phyloP scores from a whole-genome alignment of 2,113 vertebrate genomes.

The Thinocorus orbignyianus region DNA sequence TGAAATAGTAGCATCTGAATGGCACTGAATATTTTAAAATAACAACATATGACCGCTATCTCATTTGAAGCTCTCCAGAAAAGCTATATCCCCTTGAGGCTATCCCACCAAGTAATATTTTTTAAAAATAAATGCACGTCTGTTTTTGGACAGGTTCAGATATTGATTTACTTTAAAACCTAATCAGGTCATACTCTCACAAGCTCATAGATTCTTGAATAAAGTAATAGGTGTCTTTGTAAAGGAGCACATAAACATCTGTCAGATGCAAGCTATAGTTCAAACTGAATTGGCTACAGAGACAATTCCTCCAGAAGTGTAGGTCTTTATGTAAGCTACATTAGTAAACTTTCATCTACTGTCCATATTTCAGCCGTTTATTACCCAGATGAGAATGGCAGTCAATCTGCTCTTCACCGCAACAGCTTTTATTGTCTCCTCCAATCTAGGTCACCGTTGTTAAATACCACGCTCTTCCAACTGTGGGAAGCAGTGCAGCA shows the following conservation, averaged over 20 bases:
- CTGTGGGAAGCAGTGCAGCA: constrained; percentile 25
- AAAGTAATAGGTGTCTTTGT: constrained; percentile 26
- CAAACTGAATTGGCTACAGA: constrained; percentile 14
- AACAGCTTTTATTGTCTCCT: constrained; percentile 77
- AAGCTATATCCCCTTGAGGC: constrained; percentile 23
- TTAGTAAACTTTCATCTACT: constrained; percentile 60
- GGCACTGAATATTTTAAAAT: not conserved
- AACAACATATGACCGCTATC: not conserved
- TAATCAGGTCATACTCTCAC: not conserved
- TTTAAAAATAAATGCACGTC: constrained; percentile 53
- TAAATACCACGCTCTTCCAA: constrained; percentile 60
- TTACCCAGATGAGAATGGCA: constrained; percentile 77
- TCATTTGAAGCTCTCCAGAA: constrained; percentile 34
- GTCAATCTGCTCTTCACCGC: constrained; percentile 74
- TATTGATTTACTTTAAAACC: constrained; percentile 64
- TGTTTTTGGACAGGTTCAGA: constrained; percentile 46
- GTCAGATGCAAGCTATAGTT: not conserved
- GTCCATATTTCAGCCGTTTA: constrained; percentile 60
- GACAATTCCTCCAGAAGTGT: constrained; percentile 4
- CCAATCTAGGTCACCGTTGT: constrained; percentile 81
- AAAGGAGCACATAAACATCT: not conserved
- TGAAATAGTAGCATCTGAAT: constrained; percentile 5
- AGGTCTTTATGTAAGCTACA: constrained; percentile 43
- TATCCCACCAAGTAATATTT: constrained; percentile 17
- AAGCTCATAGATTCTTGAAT: constrained; percentile 55